Conservation (phyloP, 2,113 vertebrate species). For the Cochlearius cochlearius region DNA sequence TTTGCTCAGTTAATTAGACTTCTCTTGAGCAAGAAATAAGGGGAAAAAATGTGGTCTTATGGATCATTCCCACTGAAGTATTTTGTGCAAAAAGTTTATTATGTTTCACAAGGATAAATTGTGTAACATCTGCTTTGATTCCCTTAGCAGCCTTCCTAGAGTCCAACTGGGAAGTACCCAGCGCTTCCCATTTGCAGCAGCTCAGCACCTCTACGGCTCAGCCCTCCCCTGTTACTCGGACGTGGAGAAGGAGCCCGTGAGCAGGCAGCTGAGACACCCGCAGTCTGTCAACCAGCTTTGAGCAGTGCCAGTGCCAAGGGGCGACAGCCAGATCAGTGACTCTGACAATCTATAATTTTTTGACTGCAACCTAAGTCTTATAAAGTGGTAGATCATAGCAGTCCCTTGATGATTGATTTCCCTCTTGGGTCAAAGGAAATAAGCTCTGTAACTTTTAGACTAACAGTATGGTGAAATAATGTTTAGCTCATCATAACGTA, state of each 20-base stretch:
- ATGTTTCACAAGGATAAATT: not conserved
- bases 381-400: not conserved
- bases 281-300: not conserved
- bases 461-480: not conserved
- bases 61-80: not conserved
- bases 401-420: not conserved
- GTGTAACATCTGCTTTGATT: not conserved
- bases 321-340: not conserved
- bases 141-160: not conserved
- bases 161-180: not conserved
- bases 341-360: not conserved
- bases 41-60: fast-evolving
- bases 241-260: fast-evolving
- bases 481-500: not conserved
- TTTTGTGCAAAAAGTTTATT: not conserved
- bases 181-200: not conserved
- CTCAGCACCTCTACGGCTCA: not conserved
- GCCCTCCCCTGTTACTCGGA: not conserved
- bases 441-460: not conserved
- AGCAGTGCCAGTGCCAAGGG: not conserved
- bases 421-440: not conserved
- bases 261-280: not conserved
- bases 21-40: not conserved
- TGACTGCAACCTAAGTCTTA: not conserved
- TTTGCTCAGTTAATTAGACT: not conserved